Evolutionary conservation across 2,113 vertebrate genomes (phyloP), one percentile per base, ranked within the genome.

Genomic region (Solenodon paradoxus): DNA sequence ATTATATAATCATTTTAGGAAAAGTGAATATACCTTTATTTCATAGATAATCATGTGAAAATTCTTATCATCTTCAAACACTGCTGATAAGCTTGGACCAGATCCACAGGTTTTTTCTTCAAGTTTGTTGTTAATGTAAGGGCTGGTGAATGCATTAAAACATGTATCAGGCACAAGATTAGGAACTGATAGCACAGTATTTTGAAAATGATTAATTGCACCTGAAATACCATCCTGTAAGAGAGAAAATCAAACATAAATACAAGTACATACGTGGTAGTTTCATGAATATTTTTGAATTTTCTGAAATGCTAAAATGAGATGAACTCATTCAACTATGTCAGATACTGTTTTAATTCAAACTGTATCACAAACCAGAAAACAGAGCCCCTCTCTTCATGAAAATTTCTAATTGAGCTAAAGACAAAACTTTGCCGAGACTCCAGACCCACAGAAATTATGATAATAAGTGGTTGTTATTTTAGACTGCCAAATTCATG

Each of bases 51-150:
- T 92, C 85, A 84, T 94, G 64, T 98, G 98, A 61, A 99, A 97
- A 92, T 98, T 90, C 26, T 81, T 97, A 96, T 99, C 99, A 82
- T 99, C 98, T 17, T 98, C 98, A 71, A 99, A 96, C 79, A 99
- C 98, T 22, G 94, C 87, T 83, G 98, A 88, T 87, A 99, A 96
- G 94, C 97, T 98, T 35, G 98, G 98, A 13, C 98, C 98, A 17
- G 97, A 94, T 26, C 98, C 96, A 95, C 98, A 98, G 28, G 90
- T 98, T 94, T 98, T 98, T 96, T 98, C 97, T 78, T 98, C 95
- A 28, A 96, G 35, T 97, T 98, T 98, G 45, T 97, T 98, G 96
- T 98, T 98, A 90, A 98, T 97, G 5, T 97, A 97, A 10, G 99
- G 98, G 64, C 98, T 93, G 71, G 98, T 99, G 93, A 99, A 97